These are phyloP conservation scores for Prenolepis imparis DNA, from an alignment of 2,888 invertebrate genomes.

Conservation along the genomic window DNA sequence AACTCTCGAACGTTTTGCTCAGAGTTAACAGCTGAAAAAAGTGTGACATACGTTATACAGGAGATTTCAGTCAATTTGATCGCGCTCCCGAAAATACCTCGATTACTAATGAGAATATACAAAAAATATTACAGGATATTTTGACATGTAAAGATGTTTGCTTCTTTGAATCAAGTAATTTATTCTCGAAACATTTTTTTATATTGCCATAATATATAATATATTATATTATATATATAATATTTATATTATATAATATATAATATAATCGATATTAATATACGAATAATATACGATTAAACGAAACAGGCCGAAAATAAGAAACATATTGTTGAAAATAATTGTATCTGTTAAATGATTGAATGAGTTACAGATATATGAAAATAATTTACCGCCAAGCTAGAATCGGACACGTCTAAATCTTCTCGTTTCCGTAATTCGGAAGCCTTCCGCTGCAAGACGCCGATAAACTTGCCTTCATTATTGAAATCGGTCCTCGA, in stretches of 20 bases:
- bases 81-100: no score
- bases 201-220: background rate
- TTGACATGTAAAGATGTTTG: background rate
- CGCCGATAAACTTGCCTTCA: background rate
- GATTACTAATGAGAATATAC: background rate
- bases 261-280: background rate
- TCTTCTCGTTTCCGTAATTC: background rate
- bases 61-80: background rate
- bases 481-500: background rate
- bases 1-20: background rate
- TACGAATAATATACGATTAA: background rate
- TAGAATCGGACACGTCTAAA: background rate
- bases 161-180: background rate
- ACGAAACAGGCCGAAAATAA: background rate
- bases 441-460: background rate
- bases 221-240: no score
- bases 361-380: background rate
- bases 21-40: background rate
- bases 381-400: conserved; percentile 8
- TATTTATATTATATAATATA: no score
- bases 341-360: background rate
- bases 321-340: background rate
- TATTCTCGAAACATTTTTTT: background rate
- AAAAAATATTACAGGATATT: background rate
- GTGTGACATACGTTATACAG: background rate